These are phyloP conservation scores for Chloromyia formosa DNA, from an alignment of 2,888 invertebrate species.

Conservation along the genomic window DNA sequence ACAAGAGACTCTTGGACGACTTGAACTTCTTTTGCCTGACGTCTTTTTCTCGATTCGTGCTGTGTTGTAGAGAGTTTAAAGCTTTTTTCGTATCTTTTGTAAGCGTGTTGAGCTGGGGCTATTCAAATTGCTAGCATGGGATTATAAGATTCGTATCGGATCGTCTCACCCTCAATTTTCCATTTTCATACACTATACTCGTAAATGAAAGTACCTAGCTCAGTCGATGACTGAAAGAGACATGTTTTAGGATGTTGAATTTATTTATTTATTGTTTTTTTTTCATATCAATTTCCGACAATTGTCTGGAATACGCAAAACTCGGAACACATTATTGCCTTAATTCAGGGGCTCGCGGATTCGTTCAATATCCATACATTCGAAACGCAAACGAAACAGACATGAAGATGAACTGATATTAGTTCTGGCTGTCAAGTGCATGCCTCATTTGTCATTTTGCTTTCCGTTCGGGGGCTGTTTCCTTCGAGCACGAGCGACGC, in stretches of 20 bases:
- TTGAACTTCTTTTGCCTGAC: conserved; percentile 49
- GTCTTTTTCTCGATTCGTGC: conserved; percentile 20
- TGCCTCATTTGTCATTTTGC: conserved; percentile 45
- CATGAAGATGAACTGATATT: conserved; percentile 1
- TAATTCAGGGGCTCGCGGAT: not conserved
- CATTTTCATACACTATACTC: not conserved
- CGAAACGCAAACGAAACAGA: not conserved
- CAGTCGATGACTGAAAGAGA: not conserved
- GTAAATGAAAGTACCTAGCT: not conserved
- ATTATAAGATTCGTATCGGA: not conserved
- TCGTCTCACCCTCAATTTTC: not conserved
- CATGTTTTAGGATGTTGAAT: conserved; percentile 1
- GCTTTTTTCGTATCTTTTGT: conserved; percentile 34
- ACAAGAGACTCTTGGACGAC: conserved; percentile 27
- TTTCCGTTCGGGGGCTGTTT: not conserved
- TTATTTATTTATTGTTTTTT: not conserved
- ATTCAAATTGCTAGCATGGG: not conserved
- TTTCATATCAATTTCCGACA: not conserved
- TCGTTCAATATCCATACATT: not conserved
- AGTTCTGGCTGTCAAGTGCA: conserved; percentile 34
- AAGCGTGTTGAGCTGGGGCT: conserved; percentile 6
- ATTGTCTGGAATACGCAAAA: conserved; percentile 23
- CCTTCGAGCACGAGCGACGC: not conserved
- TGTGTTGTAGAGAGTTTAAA: conserved; percentile 8
- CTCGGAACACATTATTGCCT: conserved; percentile 2